phyloP scores from a whole-genome alignment of 2,113 vertebrate species.

The Syrmaticus mikado region DNA sequence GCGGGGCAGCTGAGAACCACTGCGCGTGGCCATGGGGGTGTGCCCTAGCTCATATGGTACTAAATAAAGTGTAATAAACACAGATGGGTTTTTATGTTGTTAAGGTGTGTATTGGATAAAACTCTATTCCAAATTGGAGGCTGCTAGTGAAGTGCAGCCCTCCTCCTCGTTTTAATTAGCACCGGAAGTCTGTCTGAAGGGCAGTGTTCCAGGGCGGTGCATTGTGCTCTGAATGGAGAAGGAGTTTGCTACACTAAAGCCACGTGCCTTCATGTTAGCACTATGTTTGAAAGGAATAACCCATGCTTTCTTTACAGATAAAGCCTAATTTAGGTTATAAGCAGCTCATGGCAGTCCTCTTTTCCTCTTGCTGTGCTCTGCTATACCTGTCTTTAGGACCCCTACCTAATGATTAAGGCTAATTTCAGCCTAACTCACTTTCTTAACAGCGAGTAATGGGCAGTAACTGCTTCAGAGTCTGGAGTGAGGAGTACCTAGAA shows the following conservation, averaged over 20 bases:
- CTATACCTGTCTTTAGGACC: neutral
- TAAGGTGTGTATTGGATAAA: neutral
- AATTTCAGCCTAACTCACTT: neutral
- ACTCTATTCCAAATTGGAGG: neutral
- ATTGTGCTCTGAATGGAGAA: neutral
- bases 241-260: neutral
- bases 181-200: neutral
- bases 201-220: neutral
- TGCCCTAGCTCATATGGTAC: neutral
- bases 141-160: neutral
- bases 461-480: neutral
- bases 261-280: neutral
- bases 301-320: neutral
- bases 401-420: neutral
- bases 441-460: neutral
- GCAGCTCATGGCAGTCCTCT: neutral
- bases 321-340: neutral
- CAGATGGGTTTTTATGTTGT: neutral
- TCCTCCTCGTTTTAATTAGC: neutral
- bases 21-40: neutral
- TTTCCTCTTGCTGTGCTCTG: neutral
- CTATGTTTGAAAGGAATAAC: neutral
- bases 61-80: neutral
- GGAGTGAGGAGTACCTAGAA: neutral
- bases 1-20: neutral